phyloP scores from a whole-genome alignment of 2,113 vertebrate genomes.

The Cololabis saira region DNA sequence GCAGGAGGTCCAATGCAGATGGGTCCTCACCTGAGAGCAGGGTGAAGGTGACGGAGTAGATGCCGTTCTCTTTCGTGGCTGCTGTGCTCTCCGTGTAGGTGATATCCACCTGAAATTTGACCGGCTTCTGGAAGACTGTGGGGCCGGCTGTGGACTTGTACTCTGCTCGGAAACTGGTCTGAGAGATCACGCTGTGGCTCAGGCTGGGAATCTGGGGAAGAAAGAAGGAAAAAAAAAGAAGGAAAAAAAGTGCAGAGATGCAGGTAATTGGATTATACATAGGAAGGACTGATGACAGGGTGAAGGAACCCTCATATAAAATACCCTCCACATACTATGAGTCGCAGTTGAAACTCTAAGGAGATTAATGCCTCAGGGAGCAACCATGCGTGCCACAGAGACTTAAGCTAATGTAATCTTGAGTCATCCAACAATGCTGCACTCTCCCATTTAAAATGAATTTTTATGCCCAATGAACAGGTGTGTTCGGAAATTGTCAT shows the following conservation, averaged over 20 bases:
- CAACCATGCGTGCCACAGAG: constrained; percentile 59
- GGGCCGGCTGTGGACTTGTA: constrained; percentile 97
- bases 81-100: constrained; percentile 96
- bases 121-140: constrained; percentile 98
- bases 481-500: constrained; percentile 63
- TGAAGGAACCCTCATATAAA: constrained; percentile 64
- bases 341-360: constrained; percentile 56
- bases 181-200: constrained; percentile 98
- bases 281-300: constrained; percentile 42
- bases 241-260: constrained; percentile 22
- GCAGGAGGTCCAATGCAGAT: not conserved
- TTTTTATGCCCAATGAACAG: constrained; percentile 66
- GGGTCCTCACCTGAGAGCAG: constrained; percentile 92
- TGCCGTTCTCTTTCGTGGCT: constrained; percentile 94
- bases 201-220: constrained; percentile 91
- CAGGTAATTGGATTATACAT: constrained; percentile 49
- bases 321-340: constrained; percentile 56
- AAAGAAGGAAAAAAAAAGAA: not conserved
- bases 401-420: constrained; percentile 70
- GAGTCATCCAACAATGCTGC: constrained; percentile 64
- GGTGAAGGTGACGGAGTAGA: constrained; percentile 99
- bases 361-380: constrained; percentile 66
- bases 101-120: constrained; percentile 99
- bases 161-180: constrained; percentile 98
- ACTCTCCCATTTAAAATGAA: constrained; percentile 57